Evolutionary conservation across 2,888 invertebrate species (phyloP).

Genomic region (Rapana venosa): DNA sequence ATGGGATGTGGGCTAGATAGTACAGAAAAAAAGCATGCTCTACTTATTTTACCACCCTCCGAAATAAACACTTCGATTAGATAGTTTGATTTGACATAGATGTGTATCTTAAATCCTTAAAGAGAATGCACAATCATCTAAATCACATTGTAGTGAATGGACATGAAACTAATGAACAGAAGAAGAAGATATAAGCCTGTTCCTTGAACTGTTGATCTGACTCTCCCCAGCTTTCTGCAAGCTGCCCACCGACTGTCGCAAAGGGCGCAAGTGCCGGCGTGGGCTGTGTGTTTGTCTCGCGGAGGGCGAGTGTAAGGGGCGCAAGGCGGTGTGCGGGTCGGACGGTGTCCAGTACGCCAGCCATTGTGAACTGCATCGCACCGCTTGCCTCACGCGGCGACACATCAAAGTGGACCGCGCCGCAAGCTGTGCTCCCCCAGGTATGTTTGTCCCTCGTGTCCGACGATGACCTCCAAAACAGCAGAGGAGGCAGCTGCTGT

Average conservation of each 20-base stretch:
- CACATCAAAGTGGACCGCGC: conserved; percentile 72
- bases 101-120: too few relatives aligned
- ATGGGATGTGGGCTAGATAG: too few relatives aligned
- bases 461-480: too few relatives aligned
- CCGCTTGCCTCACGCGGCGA: conserved; percentile 71
- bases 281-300: conserved; percentile 82
- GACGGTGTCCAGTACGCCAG: conserved; percentile 75
- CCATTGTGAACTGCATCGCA: conserved; percentile 78
- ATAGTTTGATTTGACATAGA: too few relatives aligned
- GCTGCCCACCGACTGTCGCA: conserved; percentile 83
- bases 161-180: too few relatives aligned
- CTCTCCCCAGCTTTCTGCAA: conserved; percentile 82
- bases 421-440: conserved; percentile 48
- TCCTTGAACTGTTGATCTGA: not conserved
- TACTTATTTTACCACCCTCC: too few relatives aligned
- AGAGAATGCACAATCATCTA: too few relatives aligned
- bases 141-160: too few relatives aligned
- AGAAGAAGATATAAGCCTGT: not conserved
- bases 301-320: conserved; percentile 67
- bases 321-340: conserved; percentile 76
- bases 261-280: conserved; percentile 82
- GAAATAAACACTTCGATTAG: too few relatives aligned
- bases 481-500: too few relatives aligned
- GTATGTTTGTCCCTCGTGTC: too few relatives aligned
- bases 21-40: too few relatives aligned